Evolutionary conservation across 2,113 vertebrate species (phyloP), one percentile per base, ranked within the genome.

Genomic region (Galeopterus variegatus): DNA sequence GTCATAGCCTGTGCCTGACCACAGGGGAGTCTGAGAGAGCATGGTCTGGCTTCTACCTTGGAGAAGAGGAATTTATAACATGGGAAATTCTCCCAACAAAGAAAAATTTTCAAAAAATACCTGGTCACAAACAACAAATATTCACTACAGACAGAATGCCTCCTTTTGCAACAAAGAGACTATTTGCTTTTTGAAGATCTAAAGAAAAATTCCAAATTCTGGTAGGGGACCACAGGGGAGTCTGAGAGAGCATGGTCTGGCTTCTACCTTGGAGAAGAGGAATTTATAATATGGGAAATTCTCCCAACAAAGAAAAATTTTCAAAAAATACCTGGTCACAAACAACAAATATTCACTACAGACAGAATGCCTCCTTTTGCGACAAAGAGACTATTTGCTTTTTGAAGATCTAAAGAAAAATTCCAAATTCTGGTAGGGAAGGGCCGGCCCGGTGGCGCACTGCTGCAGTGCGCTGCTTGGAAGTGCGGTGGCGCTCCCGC

Each of bases 161-260:
- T 54, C 13, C 1, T 79, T 87, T 90, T 72, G 24, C 33, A 89
- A 36, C 17, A 80, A 77, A 79, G 17, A n/a, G 24, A 33, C 19
- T 26, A 58, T 69, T 69, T 64, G 21, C 52, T 67, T 75, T 96
- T 93, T 92, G 52, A 92, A 95, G 73, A 69, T 60, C 1, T 67
- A 83, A 45, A 48, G 17, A 65, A 58, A 56, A 36, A 0, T 45
- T 90, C 56, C 28, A 73, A 80, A 70, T 81, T 72, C 83, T 86
- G 23, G 5, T n/a, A n/a, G n/a, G n/a, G n/a, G n/a, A n/a, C n/a
- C n/a, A n/a, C 28, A n/a, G 17, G 60, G 28, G 18, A 41, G 3
- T 28, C 62, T 82, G 6, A 0, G 76, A 76, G 33, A 79, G 56
- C n/a, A 65, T 11, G 0, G 4, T 70, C 48, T 73, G 31, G 11